These are phyloP conservation scores for Hydrocynus forskahlii DNA, from an alignment of 2,797 vertebrate species.

Conservation along the genomic window DNA sequence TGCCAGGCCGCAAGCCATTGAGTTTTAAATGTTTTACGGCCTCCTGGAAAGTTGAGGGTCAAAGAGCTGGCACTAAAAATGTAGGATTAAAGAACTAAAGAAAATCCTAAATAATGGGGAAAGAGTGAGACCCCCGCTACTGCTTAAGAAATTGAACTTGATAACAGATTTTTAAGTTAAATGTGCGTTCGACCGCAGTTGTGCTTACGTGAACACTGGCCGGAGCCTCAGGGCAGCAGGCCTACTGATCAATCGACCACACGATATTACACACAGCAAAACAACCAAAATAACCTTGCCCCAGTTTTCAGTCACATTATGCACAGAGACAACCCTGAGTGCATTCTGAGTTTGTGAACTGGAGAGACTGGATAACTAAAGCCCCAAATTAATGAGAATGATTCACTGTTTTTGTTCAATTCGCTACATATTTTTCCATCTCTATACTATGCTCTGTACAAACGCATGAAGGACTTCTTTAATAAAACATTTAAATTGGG, in stretches of 20 bases:
- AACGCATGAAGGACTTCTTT: not conserved
- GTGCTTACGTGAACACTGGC: not conserved
- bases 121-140: not conserved
- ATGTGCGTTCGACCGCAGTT: not conserved
- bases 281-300: slow-evolving; percentile 16
- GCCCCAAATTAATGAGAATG: not conserved
- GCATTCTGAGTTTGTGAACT: not conserved
- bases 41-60: no score
- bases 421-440: not conserved
- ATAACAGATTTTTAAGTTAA: not conserved
- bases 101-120: not conserved
- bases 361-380: not conserved
- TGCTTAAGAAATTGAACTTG: not conserved
- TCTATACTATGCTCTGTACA: not conserved
- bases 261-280: slow-evolving; percentile 24
- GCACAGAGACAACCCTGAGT: not conserved
- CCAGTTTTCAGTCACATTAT: slow-evolving; percentile 6
- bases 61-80: not conserved
- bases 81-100: no score
- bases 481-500: not conserved
- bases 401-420: not conserved
- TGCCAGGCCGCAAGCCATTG: no score
- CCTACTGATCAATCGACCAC: slow-evolving; percentile 25
- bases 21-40: no score
- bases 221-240: slow-evolving; percentile 11